A percentile compares a stretch with the other conserved stretches of the same genome.
These are phyloP conservation scores for Dasyornis broadbenti DNA, from an alignment of 2,113 vertebrate species.

Conservation along the genomic window DNA sequence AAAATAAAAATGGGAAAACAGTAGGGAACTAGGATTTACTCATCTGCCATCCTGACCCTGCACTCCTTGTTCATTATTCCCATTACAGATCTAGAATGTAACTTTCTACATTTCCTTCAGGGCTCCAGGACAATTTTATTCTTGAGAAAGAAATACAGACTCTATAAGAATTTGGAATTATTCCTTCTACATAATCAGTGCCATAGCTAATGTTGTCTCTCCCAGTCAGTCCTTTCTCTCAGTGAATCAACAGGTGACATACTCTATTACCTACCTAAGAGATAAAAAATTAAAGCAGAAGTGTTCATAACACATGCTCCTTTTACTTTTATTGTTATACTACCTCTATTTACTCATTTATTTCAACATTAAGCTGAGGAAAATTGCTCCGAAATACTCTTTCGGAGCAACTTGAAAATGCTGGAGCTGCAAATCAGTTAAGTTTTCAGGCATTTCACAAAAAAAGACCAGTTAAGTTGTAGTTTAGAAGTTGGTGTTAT, in stretches of 20 bases:
- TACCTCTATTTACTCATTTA: not conserved
- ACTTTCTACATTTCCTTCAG: not conserved
- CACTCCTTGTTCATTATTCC: not conserved
- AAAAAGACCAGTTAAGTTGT: not conserved
- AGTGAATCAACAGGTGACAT: not conserved
- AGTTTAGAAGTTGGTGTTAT: not conserved
- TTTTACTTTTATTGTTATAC: not conserved
- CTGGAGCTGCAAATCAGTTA: not conserved
- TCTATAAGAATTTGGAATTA: not conserved
- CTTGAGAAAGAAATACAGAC: not conserved
- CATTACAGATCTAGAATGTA: not conserved
- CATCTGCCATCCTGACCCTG: not conserved
- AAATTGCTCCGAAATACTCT: not conserved
- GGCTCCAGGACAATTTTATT: not conserved
- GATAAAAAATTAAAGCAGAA: not conserved
- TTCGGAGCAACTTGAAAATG: not conserved
- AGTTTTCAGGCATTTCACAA: not conserved
- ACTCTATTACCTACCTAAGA: not conserved
- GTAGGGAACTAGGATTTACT: not conserved
- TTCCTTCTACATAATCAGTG: not conserved
- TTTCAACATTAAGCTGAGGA: not conserved
- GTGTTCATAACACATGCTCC: rapidly evolving
- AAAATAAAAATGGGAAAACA: not conserved
- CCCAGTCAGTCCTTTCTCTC: not conserved
- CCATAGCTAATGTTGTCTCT: not conserved